Evolutionary conservation across 2,797 vertebrate species (phyloP).

Genomic region (Alosa sapidissima): DNA sequence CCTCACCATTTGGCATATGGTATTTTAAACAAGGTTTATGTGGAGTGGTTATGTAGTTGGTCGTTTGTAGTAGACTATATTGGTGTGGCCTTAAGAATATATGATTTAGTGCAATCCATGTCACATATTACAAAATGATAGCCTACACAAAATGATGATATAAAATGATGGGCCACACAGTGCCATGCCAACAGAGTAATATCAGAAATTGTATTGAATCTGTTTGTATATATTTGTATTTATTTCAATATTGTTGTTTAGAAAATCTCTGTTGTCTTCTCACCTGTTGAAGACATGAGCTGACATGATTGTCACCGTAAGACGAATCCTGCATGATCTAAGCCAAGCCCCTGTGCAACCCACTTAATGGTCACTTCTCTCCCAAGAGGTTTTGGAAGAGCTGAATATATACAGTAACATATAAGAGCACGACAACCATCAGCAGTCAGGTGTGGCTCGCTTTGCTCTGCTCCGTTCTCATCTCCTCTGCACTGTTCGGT

Average conservation of each 20-base stretch:
- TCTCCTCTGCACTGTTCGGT: background rate
- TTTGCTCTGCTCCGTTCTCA: background rate
- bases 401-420: background rate
- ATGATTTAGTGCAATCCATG: too few species aligned
- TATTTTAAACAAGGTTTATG: too few species aligned
- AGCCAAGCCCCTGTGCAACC: background rate
- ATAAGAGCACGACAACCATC: background rate
- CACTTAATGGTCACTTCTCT: background rate
- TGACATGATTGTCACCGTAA: background rate
- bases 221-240: too few species aligned
- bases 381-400: background rate
- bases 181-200: background rate
- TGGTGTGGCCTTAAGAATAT: too few species aligned
- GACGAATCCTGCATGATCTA: background rate
- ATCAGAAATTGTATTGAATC: background rate
- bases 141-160: too few species aligned
- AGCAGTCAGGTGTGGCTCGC: background rate
- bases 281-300: background rate
- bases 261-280: background rate
- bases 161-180: background rate
- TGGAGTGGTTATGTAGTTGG: too few species aligned
- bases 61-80: too few species aligned
- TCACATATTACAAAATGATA: background rate
- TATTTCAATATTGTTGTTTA: background rate
- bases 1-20: background rate